Evolutionary conservation across 1,140 invertebrate genomes (phyloP).

Genomic region (Eupeodes corollae): DNA sequence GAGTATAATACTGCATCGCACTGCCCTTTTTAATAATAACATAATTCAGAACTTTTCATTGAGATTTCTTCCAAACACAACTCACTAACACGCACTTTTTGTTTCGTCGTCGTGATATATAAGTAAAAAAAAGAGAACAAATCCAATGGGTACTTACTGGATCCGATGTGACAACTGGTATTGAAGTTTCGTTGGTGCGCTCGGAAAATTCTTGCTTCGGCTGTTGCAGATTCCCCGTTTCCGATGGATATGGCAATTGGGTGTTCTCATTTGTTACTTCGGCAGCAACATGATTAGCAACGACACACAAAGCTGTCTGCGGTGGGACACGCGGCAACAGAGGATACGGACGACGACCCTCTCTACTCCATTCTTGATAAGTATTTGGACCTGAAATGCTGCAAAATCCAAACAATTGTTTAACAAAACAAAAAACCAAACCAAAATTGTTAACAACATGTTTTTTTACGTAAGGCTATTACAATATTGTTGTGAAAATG

Average conservation of each 20-base stretch:
- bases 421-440: slow-evolving; percentile 14
- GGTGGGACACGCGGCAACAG: slow-evolving; percentile 68
- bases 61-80: no score
- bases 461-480: no score
- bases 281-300: slow-evolving; percentile 58
- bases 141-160: slow-evolving; percentile 21
- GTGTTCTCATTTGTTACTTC: slow-evolving; percentile 41
- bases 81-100: no score
- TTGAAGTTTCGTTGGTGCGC: slow-evolving; percentile 8
- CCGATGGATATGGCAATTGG: slow-evolving; percentile 34
- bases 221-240: slow-evolving; percentile 23
- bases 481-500: slow-evolving; percentile 3
- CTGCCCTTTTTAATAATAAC: no score
- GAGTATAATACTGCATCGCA: no score
- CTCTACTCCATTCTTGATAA: slow-evolving; percentile 71
- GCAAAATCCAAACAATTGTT: slow-evolving; percentile 28
- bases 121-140: no score
- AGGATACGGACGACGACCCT: slow-evolving; percentile 70
- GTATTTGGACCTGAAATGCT: slow-evolving; percentile 72
- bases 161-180: slow-evolving; percentile 23
- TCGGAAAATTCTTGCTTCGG: slow-evolving; percentile 11
- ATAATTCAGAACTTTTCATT: no score
- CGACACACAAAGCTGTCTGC: slow-evolving; percentile 69
- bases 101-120: no score
- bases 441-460: slow-evolving; percentile 23